Percentiles rank a stretch among this genome's conserved stretches.
Evolutionary conservation across 2,797 vertebrate genomes (phyloP).

Genomic region (Buceros bicornis): DNA sequence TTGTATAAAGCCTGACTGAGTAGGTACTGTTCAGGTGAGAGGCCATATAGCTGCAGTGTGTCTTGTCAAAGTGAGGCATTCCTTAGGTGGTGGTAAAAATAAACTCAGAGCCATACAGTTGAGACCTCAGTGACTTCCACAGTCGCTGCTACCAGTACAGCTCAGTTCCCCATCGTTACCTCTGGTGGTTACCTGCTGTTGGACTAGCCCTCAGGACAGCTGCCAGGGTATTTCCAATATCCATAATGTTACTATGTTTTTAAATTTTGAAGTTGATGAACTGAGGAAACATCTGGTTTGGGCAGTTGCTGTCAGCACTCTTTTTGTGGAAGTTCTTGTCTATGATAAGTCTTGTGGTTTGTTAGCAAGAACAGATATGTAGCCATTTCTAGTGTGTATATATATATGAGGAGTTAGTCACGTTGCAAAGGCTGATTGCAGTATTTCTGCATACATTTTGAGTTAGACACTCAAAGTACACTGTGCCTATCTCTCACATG

Average conservation of each 20-base stretch:
- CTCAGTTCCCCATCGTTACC: neutral
- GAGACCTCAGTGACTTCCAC: neutral
- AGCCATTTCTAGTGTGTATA: neutral
- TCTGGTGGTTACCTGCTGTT: neutral
- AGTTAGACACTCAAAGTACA: neutral
- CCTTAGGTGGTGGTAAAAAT: neutral
- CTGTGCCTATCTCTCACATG: accelerated
- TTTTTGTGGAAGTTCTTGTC: neutral
- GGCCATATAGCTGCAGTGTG: neutral
- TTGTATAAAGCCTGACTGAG: neutral
- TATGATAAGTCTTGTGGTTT: neutral
- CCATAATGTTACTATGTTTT: accelerated
- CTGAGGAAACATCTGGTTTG: neutral
- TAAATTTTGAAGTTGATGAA: neutral
- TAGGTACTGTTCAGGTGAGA: neutral
- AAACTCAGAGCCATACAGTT: neutral
- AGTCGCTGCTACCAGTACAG: neutral
- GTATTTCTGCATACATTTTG: neutral
- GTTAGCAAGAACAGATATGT: neutral
- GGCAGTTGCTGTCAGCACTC: neutral
- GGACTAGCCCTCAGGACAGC: neutral
- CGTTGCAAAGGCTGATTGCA: neutral
- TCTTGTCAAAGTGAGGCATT: conserved; percentile 4
- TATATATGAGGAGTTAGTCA: neutral
- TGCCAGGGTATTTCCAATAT: neutral